These are phyloP conservation scores for Lepidiolamprologus cunningtoni DNA, from an alignment of 2,113 vertebrate species.

Conservation along the genomic window DNA sequence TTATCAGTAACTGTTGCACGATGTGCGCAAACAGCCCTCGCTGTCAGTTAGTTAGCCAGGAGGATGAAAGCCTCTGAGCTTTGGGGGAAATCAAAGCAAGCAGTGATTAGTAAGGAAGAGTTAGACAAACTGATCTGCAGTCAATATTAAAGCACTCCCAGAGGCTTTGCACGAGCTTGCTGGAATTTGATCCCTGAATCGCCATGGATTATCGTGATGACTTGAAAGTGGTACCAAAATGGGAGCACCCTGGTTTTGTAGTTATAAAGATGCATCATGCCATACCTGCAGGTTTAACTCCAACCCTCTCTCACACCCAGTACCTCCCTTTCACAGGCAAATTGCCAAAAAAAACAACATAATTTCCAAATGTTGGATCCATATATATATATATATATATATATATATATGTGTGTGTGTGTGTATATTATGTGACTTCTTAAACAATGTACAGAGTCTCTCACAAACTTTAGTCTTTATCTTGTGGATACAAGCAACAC, in stretches of 20 bases:
- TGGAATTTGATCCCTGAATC: neutral
- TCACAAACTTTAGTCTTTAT: neutral
- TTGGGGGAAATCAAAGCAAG: slow-evolving; percentile 11
- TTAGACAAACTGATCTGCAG: slow-evolving; percentile 1
- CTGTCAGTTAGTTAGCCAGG: slow-evolving; percentile 9
- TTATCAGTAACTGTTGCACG: slow-evolving; percentile 4
- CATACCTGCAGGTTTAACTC: neutral
- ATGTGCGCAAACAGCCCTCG: neutral
- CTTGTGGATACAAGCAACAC: neutral
- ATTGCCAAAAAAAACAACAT: accelerated
- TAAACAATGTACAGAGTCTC: neutral
- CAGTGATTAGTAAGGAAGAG: slow-evolving; percentile 11
- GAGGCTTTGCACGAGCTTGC: neutral
- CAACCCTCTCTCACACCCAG: neutral
- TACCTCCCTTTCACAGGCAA: neutral
- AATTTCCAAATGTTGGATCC: neutral
- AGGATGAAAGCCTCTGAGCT: slow-evolving; percentile 9
- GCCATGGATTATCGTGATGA: neutral
- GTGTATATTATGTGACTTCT: neutral
- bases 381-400: neutral
- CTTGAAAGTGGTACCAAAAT: neutral
- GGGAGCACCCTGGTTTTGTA: neutral
- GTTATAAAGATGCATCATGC: neutral
- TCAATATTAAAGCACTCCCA: slow-evolving; percentile 10
- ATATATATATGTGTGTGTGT: too few relatives aligned